Conservation (phyloP, 2,797 vertebrate species). For the Helicolenus hilgendorfi region DNA sequence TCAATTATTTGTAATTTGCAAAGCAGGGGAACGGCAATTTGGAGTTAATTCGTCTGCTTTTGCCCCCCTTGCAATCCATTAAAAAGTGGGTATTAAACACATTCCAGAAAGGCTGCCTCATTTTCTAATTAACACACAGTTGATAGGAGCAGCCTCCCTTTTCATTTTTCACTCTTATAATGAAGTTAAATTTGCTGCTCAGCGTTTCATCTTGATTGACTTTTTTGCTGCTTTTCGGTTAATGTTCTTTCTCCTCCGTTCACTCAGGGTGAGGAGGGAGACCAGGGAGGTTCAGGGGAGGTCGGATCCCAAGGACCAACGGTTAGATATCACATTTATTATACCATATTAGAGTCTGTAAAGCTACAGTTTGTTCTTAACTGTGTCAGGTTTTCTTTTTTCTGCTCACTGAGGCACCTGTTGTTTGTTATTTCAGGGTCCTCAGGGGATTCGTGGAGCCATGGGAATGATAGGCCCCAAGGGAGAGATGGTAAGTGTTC, state of each 20-base stretch:
- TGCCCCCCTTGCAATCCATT: conserved; percentile 39
- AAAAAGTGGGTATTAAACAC: conserved; percentile 38
- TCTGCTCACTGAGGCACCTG: conserved; percentile 27
- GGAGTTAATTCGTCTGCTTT: conserved; percentile 54
- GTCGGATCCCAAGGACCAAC: conserved; percentile 94
- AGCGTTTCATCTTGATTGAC: neutral
- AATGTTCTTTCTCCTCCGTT: conserved; percentile 6
- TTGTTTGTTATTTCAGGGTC: conserved; percentile 90
- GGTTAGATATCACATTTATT: conserved; percentile 84
- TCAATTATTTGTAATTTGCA: conserved; percentile 62
- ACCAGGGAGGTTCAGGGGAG: conserved; percentile 94
- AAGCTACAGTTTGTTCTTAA: neutral
- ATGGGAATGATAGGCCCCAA: conserved; percentile 94
- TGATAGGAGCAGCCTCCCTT: conserved; percentile 15
- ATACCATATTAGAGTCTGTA: neutral
- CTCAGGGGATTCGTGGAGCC: conserved; percentile 94
- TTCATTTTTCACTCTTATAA: conserved; percentile 3
- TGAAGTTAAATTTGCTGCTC: conserved; percentile 2
- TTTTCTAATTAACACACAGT: conserved; percentile 59
- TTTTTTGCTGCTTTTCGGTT: conserved; percentile 1
- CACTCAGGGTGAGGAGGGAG: conserved; percentile 96
- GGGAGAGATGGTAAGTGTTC: conserved; percentile 93
- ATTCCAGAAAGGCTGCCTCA: conserved; percentile 26
- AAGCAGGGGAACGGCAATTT: conserved; percentile 40
- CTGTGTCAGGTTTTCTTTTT: neutral